A percentile compares a stretch with the other conserved stretches of the same genome.
Conservation (phyloP, 2,888 invertebrate species). For the Meliscaeva auricollis region DNA sequence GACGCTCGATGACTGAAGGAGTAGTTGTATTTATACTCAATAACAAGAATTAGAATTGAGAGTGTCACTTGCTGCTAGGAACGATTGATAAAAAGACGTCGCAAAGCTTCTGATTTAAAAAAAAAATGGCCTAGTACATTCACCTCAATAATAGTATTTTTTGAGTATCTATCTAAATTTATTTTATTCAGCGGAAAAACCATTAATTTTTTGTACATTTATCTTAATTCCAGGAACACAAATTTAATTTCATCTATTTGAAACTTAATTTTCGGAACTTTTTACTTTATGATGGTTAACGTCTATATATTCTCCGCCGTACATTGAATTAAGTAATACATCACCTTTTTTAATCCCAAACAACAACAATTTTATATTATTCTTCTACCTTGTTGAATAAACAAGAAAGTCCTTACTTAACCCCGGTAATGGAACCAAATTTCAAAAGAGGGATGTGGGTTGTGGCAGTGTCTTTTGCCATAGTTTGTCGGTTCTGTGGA, state of each 20-base stretch:
- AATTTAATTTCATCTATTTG: not conserved
- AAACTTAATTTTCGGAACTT: not conserved
- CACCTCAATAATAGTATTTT: too few relatives aligned
- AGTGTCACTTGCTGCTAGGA: too few relatives aligned
- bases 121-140: too few relatives aligned
- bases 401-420: conserved; percentile 5
- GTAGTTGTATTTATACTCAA: too few relatives aligned
- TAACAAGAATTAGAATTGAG: too few relatives aligned
- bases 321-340: not conserved
- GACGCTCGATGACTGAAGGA: too few relatives aligned
- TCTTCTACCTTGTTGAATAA: not conserved
- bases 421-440: not conserved
- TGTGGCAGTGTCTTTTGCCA: not conserved
- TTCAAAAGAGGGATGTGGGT: not conserved
- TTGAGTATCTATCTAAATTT: too few relatives aligned
- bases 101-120: too few relatives aligned
- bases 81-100: too few relatives aligned
- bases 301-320: not conserved
- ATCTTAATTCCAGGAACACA: too few relatives aligned
- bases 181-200: too few relatives aligned
- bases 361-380: not conserved
- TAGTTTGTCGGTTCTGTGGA: not conserved
- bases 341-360: not conserved
- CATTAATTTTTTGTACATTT: too few relatives aligned
- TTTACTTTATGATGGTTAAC: not conserved